Conservation (phyloP, 2,113 vertebrate species). For the Struthidea cinerea region DNA sequence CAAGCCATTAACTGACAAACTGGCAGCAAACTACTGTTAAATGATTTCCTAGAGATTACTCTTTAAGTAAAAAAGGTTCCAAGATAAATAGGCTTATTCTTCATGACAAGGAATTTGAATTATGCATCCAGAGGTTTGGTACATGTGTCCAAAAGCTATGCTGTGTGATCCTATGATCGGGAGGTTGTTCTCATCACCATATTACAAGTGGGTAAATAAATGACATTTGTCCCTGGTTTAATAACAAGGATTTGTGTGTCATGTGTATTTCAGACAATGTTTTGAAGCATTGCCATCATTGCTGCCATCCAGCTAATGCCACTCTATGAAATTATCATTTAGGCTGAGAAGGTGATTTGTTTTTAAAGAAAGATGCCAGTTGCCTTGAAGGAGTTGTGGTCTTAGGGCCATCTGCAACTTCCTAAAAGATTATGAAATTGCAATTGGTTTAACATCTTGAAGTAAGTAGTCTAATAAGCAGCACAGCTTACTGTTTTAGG, state of each 20-base stretch:
- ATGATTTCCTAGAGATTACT: conserved; percentile 67
- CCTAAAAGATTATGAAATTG: neutral
- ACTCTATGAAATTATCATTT: neutral
- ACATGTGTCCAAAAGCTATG: neutral
- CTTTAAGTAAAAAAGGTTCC: conserved; percentile 61
- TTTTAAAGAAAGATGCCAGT: neutral
- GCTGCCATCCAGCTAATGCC: neutral
- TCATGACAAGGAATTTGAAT: conserved; percentile 46
- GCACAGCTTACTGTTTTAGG: neutral
- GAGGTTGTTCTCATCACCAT: neutral
- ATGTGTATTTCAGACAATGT: neutral
- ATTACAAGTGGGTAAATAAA: neutral
- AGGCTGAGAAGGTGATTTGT: neutral
- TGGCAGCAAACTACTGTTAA: conserved; percentile 57
- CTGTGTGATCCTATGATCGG: neutral
- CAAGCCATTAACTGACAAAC: conserved; percentile 60
- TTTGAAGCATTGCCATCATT: neutral
- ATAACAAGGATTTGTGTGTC: accelerated
- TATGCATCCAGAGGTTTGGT: conserved; percentile 32
- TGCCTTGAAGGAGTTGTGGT: neutral
- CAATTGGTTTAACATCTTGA: neutral
- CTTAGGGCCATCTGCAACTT: conserved; percentile 3
- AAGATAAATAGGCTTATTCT: conserved; percentile 61
- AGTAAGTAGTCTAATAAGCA: neutral
- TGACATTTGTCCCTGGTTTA: neutral